Conservation (phyloP, 2,113 vertebrate species). For the Neodon shergylaensis region DNA sequence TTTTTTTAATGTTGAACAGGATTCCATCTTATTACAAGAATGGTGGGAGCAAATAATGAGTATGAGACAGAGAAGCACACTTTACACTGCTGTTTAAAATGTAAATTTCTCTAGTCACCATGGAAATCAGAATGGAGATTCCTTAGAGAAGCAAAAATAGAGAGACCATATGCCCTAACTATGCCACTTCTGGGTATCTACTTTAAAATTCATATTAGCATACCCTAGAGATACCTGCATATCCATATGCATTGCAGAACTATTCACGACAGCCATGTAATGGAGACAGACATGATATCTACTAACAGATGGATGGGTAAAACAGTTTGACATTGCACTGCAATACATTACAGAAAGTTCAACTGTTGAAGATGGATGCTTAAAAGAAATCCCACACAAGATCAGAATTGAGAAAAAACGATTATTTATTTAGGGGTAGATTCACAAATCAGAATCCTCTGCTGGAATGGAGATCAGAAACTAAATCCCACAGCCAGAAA, state of each 20-base stretch:
- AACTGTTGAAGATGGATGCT: too few species aligned
- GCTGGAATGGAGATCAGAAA: too few species aligned
- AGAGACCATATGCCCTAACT: not conserved
- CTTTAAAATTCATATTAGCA: not conserved
- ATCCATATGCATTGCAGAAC: not conserved
- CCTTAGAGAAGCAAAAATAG: not conserved
- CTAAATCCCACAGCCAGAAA: too few species aligned
- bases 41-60: not conserved
- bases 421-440: too few species aligned
- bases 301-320: not conserved
- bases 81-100: not conserved
- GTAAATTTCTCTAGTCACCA: not conserved
- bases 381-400: too few species aligned
- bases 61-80: not conserved
- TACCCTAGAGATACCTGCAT: not conserved
- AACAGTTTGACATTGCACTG: too few species aligned
- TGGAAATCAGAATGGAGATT: conserved; percentile 1
- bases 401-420: too few species aligned
- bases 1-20: not conserved
- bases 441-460: too few species aligned
- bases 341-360: not conserved
- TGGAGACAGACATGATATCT: not conserved
- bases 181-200: not conserved
- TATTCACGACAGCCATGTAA: not conserved
- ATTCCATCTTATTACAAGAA: too few species aligned